phyloP scores from a whole-genome alignment of 1,140 invertebrate genomes.

The Drosophila yakuba region DNA sequence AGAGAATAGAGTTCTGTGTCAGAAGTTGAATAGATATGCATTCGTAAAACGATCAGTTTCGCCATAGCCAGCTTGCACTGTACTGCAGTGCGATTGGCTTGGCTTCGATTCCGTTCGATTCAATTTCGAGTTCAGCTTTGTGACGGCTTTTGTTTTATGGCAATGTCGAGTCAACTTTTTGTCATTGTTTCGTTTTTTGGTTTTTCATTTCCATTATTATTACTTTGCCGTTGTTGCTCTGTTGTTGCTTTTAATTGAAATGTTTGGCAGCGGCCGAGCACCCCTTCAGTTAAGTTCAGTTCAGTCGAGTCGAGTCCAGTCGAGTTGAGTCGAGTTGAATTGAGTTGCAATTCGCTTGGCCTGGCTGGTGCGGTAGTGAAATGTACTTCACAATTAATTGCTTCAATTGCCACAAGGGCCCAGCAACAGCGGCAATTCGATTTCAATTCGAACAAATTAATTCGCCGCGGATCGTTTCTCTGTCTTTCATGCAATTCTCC shows the following conservation, averaged over 20 bases:
- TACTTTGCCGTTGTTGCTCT: constrained; percentile 1
- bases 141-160: constrained; percentile 45
- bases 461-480: constrained; percentile 7
- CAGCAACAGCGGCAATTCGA: constrained; percentile 58
- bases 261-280: constrained; percentile 58
- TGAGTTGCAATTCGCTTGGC: not conserved
- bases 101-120: constrained; percentile 50
- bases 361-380: constrained; percentile 50
- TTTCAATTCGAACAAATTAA: constrained; percentile 70
- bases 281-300: constrained; percentile 2
- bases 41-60: too few relatives aligned
- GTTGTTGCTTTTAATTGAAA: constrained; percentile 68
- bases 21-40: too few relatives aligned
- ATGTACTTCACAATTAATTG: constrained; percentile 81
- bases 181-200: constrained; percentile 15
- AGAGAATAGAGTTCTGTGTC: too few relatives aligned
- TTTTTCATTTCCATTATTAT: constrained; percentile 10
- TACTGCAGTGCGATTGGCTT: not conserved
- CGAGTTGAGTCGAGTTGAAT: constrained; percentile 6
- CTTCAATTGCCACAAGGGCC: constrained; percentile 63
- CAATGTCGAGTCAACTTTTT: constrained; percentile 45
- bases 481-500: not conserved
- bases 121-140: constrained; percentile 57
- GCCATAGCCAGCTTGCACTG: constrained; percentile 11
- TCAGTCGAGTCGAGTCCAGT: not conserved